Evolutionary conservation across 2,797 vertebrate species (phyloP).

Genomic region (Hybognathus amarus): DNA sequence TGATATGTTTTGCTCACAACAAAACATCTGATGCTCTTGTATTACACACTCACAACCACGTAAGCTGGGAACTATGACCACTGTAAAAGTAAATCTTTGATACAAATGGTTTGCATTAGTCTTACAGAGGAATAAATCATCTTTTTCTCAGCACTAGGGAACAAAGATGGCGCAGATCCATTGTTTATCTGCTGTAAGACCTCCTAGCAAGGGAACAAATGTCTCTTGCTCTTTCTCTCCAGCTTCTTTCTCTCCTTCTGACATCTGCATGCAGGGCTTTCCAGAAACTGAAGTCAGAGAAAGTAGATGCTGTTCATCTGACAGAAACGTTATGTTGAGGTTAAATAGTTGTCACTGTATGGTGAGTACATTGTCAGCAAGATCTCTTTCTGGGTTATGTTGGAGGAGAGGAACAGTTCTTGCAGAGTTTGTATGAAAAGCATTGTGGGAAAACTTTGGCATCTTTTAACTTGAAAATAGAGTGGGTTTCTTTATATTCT

Average conservation of each 20-base stretch:
- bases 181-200: constrained; percentile 45
- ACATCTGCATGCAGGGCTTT: constrained; percentile 17
- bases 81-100: constrained; percentile 14
- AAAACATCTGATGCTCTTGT: background rate
- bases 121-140: constrained; percentile 43
- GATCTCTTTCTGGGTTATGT: background rate
- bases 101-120: constrained; percentile 44
- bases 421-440: background rate
- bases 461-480: background rate
- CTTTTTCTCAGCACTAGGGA: constrained; percentile 6
- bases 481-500: constrained; percentile 2
- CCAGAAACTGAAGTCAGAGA: background rate
- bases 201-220: constrained; percentile 16
- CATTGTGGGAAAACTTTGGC: constrained; percentile 6
- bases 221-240: constrained; percentile 2
- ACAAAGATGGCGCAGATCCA: constrained; percentile 17
- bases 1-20: background rate
- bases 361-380: background rate
- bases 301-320: constrained; percentile 10
- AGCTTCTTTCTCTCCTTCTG: background rate
- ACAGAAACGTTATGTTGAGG: background rate
- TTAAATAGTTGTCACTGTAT: background rate
- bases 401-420: background rate
- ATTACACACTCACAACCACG: constrained; percentile 16
- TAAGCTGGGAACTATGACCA: constrained; percentile 17